These are phyloP conservation scores for Caenorhabditis latens DNA, from an alignment of 1,140 invertebrate species.

Conservation along the genomic window DNA sequence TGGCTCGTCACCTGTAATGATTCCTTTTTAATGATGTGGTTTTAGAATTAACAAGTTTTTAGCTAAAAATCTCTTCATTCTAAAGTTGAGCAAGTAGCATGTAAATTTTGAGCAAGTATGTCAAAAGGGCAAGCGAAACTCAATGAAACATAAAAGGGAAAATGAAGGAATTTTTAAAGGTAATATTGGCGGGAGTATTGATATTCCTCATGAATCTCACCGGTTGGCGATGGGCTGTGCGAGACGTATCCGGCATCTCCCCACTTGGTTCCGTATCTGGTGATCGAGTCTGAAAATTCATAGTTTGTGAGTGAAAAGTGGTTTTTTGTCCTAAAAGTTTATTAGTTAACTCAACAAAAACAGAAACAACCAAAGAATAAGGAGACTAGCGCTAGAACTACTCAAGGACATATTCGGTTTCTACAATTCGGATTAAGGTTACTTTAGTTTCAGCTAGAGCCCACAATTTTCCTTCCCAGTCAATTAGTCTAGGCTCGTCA, in stretches of 20 bases:
- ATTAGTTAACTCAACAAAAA: conserved; percentile 51
- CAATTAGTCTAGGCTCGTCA: conserved; percentile 45
- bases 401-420: conserved; percentile 58
- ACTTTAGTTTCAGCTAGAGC: conserved; percentile 59
- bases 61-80: conserved; percentile 51
- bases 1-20: conserved; percentile 20
- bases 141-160: conserved; percentile 21
- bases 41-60: not conserved
- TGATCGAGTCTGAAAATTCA: conserved; percentile 65
- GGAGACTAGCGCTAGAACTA: not conserved
- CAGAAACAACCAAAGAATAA: not conserved
- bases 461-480: conserved; percentile 62
- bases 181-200: conserved; percentile 58
- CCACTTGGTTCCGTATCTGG: conserved; percentile 65
- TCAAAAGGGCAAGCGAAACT: conserved; percentile 49
- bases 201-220: conserved; percentile 57
- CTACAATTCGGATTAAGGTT: conserved; percentile 63
- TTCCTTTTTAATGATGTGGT: not conserved
- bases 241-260: conserved; percentile 66
- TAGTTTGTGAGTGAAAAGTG: not conserved
- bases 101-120: conserved; percentile 40
- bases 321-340: conserved; percentile 36
- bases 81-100: conserved; percentile 22
- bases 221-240: conserved; percentile 58
- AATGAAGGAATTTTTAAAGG: conserved; percentile 38